Evolutionary conservation across 2,113 vertebrate species (phyloP).

Genomic region (Thermophis baileyi): DNA sequence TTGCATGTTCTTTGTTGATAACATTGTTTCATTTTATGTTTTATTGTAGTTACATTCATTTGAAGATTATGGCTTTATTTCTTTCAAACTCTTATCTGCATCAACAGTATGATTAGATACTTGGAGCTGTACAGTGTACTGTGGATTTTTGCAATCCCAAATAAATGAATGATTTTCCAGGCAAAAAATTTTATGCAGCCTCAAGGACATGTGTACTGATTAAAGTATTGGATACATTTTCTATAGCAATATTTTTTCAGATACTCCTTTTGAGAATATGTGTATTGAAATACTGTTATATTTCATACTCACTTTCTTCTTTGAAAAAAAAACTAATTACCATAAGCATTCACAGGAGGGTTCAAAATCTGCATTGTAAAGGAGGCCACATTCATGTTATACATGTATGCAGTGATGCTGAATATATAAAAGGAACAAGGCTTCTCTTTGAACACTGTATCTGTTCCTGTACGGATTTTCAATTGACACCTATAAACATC

Average conservation of each 20-base stretch:
- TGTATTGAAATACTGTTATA: background rate
- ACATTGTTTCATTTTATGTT: constrained; percentile 53
- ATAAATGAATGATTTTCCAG: constrained; percentile 41
- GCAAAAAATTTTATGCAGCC: constrained; percentile 31
- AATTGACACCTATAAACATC: background rate
- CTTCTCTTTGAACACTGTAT: background rate
- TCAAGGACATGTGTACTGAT: constrained; percentile 7
- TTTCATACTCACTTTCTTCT: background rate
- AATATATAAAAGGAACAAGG: background rate
- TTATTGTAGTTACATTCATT: constrained; percentile 54
- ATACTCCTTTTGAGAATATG: background rate
- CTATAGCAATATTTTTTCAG: background rate
- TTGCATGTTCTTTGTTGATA: constrained; percentile 60
- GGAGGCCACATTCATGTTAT: background rate
- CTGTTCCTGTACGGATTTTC: background rate
- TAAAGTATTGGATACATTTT: background rate
- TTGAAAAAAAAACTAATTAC: background rate
- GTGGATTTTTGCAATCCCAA: constrained; percentile 50
- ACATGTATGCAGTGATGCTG: background rate
- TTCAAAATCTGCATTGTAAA: background rate
- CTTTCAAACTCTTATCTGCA: constrained; percentile 52
- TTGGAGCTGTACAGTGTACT: constrained; percentile 47
- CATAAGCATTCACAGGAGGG: background rate
- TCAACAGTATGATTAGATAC: constrained; percentile 60
- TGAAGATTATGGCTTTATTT: constrained; percentile 46